Evolutionary conservation across 1,140 invertebrate species (phyloP), one percentile per base, ranked within the genome.

Genomic region (Amphibalanus amphitrite): DNA sequence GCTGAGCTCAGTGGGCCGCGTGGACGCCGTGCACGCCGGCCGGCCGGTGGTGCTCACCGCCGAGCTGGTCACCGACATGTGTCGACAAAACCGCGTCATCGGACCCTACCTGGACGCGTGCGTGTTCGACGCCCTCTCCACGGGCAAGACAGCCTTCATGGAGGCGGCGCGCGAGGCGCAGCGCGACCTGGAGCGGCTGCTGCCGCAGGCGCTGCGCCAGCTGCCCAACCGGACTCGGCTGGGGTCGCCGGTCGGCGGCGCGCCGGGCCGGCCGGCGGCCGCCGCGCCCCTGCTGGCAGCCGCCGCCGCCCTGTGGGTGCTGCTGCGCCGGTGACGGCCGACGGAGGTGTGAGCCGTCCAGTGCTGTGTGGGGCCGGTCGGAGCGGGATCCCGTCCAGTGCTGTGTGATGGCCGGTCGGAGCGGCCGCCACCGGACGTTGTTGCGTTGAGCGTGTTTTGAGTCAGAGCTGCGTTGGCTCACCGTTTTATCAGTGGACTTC

Each of bases 91-190:
- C 10, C 78, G 79, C 67, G 73, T 86, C 29, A 83, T 83, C 25
- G 84, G 83, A 74, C 81, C 82, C 74, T 86, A 84, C 76, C 79
- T 86, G 70, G 85, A 86, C 76, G 84, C 84, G 71, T 86, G 85
- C 78, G 82, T 86, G 69, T 86, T 86, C 75, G 85, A 86, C 76
- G 78, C 85, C 69, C 79, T 85, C 79, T 82, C 82, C 0, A 84
- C 84, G 0, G 84, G 84, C 8, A 82, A 83, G 47, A 73, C 74
- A 28, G 79, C 77, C 71, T 83, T 83, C 74, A 78, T 80, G 20
- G 76, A 79, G 29, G 82, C 84, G 68, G 81, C 83, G 0, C 74
- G 79, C 28, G 80, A 79, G 29, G 83, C 84, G 6, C 79, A 81
- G 72, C 77, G 78, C n/a, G 84, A 86, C 74, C 78, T 81, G 13